Conservation (phyloP, 1,140 invertebrate genomes). For the Conus ventricosus region DNA sequence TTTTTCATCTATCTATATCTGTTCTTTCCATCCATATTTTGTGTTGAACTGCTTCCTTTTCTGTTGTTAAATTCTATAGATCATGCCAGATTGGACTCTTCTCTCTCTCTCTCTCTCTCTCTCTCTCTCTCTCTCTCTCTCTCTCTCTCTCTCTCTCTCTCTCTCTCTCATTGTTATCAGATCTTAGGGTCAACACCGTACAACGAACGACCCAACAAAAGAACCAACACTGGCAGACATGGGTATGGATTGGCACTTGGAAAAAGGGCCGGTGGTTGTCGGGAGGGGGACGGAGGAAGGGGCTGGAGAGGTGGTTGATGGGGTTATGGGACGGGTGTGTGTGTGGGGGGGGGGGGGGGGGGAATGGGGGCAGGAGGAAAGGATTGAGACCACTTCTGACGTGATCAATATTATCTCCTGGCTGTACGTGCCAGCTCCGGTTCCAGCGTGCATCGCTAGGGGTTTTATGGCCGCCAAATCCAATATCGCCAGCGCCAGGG, state of each 20-base stretch:
- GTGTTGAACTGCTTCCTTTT: no score
- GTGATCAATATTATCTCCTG: constrained; percentile 7
- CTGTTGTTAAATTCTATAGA: no score
- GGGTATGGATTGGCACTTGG: neutral
- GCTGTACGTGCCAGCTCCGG: neutral
- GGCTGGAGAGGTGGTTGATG: neutral
- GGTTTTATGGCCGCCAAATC: constrained; percentile 6
- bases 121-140: constrained; percentile 33
- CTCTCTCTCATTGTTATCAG: constrained; percentile 8
- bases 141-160: constrained; percentile 31
- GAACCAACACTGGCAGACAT: neutral
- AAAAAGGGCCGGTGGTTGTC: neutral
- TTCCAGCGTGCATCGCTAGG: neutral
- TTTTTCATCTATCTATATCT: no score
- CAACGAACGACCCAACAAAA: neutral
- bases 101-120: no score
- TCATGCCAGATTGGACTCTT: no score
- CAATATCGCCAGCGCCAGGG: neutral
- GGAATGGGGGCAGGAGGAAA: neutral
- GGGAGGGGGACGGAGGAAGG: neutral
- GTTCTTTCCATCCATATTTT: no score
- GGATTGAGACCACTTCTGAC: constrained; percentile 10
- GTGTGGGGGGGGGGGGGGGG: neutral
- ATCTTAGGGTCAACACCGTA: neutral
- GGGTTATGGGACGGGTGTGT: neutral